Conservation (phyloP, 2,888 invertebrate species). For the Ellobium chinense region DNA sequence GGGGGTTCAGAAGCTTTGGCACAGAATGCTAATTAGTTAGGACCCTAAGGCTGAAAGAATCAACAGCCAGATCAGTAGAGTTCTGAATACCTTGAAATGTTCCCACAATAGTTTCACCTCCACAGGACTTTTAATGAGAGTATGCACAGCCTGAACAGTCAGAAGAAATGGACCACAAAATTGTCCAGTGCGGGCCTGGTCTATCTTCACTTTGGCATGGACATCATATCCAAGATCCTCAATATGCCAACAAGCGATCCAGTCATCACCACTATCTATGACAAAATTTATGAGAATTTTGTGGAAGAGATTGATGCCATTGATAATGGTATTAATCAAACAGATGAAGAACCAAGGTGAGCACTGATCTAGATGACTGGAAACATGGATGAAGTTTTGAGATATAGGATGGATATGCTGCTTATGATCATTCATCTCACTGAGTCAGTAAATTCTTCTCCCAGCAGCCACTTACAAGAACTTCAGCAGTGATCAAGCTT, state of each 20-base stretch:
- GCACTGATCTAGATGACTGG: neutral
- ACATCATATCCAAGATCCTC: constrained; percentile 80
- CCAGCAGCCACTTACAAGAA: too few species aligned
- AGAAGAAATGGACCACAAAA: constrained; percentile 81
- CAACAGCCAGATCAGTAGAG: too few species aligned
- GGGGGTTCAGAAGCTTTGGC: too few species aligned
- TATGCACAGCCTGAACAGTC: constrained; percentile 75
- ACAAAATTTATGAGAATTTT: constrained; percentile 89
- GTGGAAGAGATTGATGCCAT: constrained; percentile 97
- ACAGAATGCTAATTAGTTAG: too few species aligned
- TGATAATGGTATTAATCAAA: constrained; percentile 96
- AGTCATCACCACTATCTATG: constrained; percentile 76
- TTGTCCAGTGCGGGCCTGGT: constrained; percentile 97
- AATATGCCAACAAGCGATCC: constrained; percentile 58
- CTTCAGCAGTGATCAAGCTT: too few species aligned
- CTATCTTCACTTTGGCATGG: constrained; percentile 92
- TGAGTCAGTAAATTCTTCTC: too few species aligned
- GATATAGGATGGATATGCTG: too few species aligned
- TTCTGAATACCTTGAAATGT: too few species aligned
- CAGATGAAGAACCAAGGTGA: constrained; percentile 81
- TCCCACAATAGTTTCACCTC: too few species aligned
- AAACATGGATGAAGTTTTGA: too few species aligned
- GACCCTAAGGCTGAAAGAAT: too few species aligned
- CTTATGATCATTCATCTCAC: too few species aligned
- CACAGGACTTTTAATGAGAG: constrained; percentile 79